Base-by-base conservation (phyloP, 2,113 vertebrate genomes). In the Lepisosteus oculatus region DNA sequence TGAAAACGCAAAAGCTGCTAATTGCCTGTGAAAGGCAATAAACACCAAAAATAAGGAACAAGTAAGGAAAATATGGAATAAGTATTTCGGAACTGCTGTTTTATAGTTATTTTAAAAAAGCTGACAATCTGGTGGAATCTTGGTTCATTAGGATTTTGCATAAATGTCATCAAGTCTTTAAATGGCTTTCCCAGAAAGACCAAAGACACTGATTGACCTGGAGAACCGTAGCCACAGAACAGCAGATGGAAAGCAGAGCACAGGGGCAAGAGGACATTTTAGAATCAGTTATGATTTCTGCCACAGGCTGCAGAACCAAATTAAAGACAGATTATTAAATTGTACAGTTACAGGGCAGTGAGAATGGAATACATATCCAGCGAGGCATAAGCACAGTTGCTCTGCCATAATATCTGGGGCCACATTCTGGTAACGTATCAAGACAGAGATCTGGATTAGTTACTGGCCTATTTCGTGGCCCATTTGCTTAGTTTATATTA, bases 181-280 rank as follows among this genome's bases (percentile, higher is more conserved):
- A 67, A 67, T 67, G 51, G 66, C 71, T 55, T 66, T 57, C 47
- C 42, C 3, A 44, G 62, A 12, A 14, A 51, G 62, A 42, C 70
- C 70, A 72, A 57, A 13, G 9, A 54, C 63, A 54, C 29, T 54
- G 8, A 57, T 56, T 65, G 65, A 57, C 47, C 13, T 51, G 13
- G 61, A 65, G 51, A 55, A 57, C 67, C 56, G 54, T 41, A 54
- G 13, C 55, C 17, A 11, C 43, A 43, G 56, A 6, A 15, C n/a
- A 43, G n/a, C 14, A 61, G 55, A 61, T 9, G 47, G 67, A 68
- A 11, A 29, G 12, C 41, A 8, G 42, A 61, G 56, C 4, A n/a
- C 29, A 41, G 15, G 68, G 14, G 54, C 47, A 12, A 12, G 51
- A 59, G 56, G 56, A 12, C 56, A 51, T 51, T 59, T 59, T n/a